Evolutionary conservation across 2,113 vertebrate species (phyloP).

Genomic region (Hipposideros armiger): DNA sequence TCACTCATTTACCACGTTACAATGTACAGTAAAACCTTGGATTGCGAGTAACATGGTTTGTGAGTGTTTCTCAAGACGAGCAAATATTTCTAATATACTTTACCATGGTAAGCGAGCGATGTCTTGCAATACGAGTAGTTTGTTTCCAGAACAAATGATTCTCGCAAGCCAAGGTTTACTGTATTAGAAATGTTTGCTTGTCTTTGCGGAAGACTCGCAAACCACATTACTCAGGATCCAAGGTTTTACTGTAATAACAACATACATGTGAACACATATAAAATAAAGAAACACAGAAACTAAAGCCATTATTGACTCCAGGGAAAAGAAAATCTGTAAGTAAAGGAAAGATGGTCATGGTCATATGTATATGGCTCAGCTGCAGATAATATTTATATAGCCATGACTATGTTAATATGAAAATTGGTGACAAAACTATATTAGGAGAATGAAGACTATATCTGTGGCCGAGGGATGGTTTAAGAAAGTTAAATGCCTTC

Average conservation of each 20-base stretch:
- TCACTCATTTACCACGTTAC: too few species aligned
- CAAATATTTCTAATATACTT: too few species aligned
- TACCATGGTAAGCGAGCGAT: too few species aligned
- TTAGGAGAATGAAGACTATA: neutral
- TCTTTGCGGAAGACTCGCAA: too few species aligned
- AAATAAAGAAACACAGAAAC: neutral
- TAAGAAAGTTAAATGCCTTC: constrained; percentile 13
- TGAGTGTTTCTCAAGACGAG: too few species aligned
- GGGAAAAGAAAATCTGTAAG: neutral
- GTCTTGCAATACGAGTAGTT: too few species aligned
- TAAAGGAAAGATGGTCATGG: neutral
- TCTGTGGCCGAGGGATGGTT: neutral
- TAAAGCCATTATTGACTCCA: neutral
- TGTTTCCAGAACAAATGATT: too few species aligned
- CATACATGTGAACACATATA: neutral
- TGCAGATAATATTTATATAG: neutral
- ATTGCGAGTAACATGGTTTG: too few species aligned
- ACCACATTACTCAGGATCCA: too few species aligned
- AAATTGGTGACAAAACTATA: neutral
- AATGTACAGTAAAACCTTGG: too few species aligned
- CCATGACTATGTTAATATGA: neutral
- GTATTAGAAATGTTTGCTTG: too few species aligned
- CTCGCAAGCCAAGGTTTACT: too few species aligned
- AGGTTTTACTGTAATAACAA: neutral
- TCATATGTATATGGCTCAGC: neutral